Evolutionary conservation across 2,113 vertebrate species (phyloP).

Genomic region (Paraplagusia blochii): DNA sequence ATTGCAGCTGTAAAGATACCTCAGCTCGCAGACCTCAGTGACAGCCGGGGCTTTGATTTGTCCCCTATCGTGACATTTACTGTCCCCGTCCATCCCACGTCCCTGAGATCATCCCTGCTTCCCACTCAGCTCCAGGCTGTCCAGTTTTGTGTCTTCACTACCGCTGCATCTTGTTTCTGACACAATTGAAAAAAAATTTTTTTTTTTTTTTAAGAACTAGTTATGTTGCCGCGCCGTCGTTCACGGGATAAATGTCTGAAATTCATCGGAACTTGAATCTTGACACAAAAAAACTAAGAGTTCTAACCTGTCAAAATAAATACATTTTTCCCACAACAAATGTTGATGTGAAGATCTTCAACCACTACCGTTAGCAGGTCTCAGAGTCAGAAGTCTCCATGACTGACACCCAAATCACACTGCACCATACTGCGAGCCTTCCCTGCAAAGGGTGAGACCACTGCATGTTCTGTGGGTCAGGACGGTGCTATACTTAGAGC

Average conservation of each 20-base stretch:
- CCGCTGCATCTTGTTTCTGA: slow-evolving; percentile 17
- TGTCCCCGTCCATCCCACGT: slow-evolving; percentile 40
- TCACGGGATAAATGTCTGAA: slow-evolving; percentile 32
- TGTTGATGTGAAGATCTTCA: too few species aligned
- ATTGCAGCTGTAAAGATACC: slow-evolving; percentile 60
- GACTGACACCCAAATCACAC: too few species aligned
- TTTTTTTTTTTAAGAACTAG: slow-evolving; percentile 21
- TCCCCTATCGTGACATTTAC: slow-evolving; percentile 63
- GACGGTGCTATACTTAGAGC: too few species aligned
- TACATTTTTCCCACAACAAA: neutral
- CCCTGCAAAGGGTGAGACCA: too few species aligned
- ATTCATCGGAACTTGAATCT: slow-evolving; percentile 47
- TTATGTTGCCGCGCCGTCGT: slow-evolving; percentile 22
- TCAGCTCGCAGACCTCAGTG: slow-evolving; percentile 42
- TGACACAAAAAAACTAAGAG: slow-evolving; percentile 8
- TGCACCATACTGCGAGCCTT: too few species aligned
- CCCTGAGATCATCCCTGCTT: slow-evolving; percentile 25
- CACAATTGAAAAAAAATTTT: slow-evolving; percentile 2
- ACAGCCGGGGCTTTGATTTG: slow-evolving; percentile 48
- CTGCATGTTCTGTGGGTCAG: too few species aligned
- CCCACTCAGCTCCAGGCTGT: slow-evolving; percentile 12
- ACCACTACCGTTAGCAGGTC: too few species aligned
- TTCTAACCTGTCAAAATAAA: slow-evolving; percentile 3
- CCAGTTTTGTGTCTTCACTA: neutral
- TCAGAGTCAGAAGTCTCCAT: too few species aligned